Evolutionary conservation across 2,888 invertebrate genomes (phyloP), one percentile per base, ranked within the genome.

Genomic region (Epicampocera succincta): DNA sequence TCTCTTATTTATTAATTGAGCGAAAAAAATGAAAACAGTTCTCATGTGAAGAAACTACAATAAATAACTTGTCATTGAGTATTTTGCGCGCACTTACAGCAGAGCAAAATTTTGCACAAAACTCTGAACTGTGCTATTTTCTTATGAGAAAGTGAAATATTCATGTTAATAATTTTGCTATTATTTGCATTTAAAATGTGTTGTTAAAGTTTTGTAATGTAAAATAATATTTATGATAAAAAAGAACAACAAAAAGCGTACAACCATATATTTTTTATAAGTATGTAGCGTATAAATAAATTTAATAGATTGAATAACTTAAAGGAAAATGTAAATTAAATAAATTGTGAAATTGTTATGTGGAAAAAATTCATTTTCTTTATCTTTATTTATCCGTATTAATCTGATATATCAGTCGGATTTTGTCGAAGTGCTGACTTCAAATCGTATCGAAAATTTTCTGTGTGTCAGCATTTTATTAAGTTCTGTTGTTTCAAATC

Each of bases 121-220:
- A 25, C 25, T 33, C 33, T 33, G 33, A 33, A 33, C 9, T 9
- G 33, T 33, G 8, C 33, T 33, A 9, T 33, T 33, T 33, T 33
- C 33, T 33, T 33, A 33, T 33, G 33, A 33, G 33, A 33, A 33
- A 33, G 33, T 33, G 9, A 33, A 33, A 33, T 33, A 33, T 33
- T 33, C 33, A 9, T 21, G 17, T 25, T 42, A 15, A 69, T 8
- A 66, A 21, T 69, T 82, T 78, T 71, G 50, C 29, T 78, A 69
- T 82, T 71, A 71, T 78, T 82, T 82, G 77, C 78, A 82, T 82
- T 82, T 82, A 82, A 78, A 82, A 71, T 74, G 65, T 82, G 74
- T 78, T 74, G 73, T 82, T 82, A 71, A 73, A 69, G 25, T 77
- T 74, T 74, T 74, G 63, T 50, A 72, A 73, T 25, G 3, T 42